Percentiles rank a stretch among this genome's conserved stretches.
Conservation (phyloP, 1,140 invertebrate genomes). For the Drosophila prosaltans region DNA sequence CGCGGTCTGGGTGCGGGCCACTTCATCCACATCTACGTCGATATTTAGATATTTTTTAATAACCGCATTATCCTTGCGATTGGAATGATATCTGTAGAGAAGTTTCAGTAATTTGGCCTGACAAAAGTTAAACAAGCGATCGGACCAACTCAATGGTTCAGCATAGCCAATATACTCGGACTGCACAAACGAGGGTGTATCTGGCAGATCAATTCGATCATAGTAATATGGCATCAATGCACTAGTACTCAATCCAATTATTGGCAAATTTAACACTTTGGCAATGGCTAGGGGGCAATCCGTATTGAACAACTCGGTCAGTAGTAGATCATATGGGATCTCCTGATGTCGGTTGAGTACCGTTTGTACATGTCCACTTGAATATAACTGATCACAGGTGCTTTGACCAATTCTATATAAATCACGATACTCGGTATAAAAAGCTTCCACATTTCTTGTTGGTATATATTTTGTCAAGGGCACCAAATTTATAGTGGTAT, state of each 20-base stretch:
- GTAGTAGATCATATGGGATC: constrained; percentile 86
- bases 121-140: constrained; percentile 85
- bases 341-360: constrained; percentile 47
- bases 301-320: constrained; percentile 87
- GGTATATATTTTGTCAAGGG: constrained; percentile 69
- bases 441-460: constrained; percentile 44
- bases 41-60: constrained; percentile 58
- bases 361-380: constrained; percentile 55
- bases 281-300: constrained; percentile 87
- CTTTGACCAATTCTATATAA: constrained; percentile 58
- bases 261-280: constrained; percentile 85
- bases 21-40: constrained; percentile 79
- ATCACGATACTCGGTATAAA: constrained; percentile 57
- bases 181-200: constrained; percentile 87
- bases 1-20: constrained; percentile 85
- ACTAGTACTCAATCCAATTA: constrained; percentile 85
- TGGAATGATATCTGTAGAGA: constrained; percentile 66
- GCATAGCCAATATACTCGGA: constrained; percentile 83
- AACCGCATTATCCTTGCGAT: constrained; percentile 56
- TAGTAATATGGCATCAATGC: constrained; percentile 85
- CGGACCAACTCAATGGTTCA: constrained; percentile 84
- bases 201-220: constrained; percentile 85
- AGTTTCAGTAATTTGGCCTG: constrained; percentile 56
- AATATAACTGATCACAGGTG: constrained; percentile 62
- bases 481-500: constrained; percentile 74